Percentiles rank a stretch among this genome's conserved stretches.
phyloP scores from a whole-genome alignment of 2,888 invertebrate genomes.

The Acholoe squamosa region DNA sequence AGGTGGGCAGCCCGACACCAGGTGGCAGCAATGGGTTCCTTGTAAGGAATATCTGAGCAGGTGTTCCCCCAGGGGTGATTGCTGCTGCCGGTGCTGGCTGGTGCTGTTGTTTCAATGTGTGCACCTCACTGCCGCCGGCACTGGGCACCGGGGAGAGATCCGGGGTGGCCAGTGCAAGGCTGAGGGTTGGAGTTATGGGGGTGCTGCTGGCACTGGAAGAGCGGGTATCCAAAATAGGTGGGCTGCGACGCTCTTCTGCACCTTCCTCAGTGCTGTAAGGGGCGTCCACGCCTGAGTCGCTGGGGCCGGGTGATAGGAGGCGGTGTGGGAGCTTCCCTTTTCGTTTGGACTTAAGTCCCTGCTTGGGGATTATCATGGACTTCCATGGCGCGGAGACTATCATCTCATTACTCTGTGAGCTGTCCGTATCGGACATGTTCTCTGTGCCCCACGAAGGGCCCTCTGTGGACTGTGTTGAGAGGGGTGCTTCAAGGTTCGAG shows the following conservation, averaged over 20 bases:
- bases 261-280: background rate
- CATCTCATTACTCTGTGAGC: constrained; percentile 68
- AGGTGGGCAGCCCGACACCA: background rate
- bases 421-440: constrained; percentile 68
- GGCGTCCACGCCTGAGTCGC: background rate
- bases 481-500: constrained; percentile 49
- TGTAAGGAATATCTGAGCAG: constrained; percentile 41
- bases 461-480: constrained; percentile 66
- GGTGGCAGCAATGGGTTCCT: constrained; percentile 51
- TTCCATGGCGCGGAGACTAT: constrained; percentile 75
- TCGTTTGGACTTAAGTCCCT: constrained; percentile 55
- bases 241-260: constrained; percentile 30
- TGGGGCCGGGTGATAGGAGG: constrained; percentile 30
- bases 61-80: constrained; percentile 54
- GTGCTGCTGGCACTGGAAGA: constrained; percentile 31
- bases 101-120: too few relatives aligned
- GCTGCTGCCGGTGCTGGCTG: constrained; percentile 20
- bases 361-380: constrained; percentile 64
- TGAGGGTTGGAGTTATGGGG: background rate
- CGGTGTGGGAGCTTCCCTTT: constrained; percentile 62
- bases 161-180: background rate
- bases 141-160: constrained; percentile 24
- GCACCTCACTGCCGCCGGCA: background rate
- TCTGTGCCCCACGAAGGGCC: constrained; percentile 69
- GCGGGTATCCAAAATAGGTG: background rate